Evolutionary conservation across 2,113 vertebrate genomes (phyloP), one percentile per base, ranked within the genome.

Genomic region (Cettia cetti): DNA sequence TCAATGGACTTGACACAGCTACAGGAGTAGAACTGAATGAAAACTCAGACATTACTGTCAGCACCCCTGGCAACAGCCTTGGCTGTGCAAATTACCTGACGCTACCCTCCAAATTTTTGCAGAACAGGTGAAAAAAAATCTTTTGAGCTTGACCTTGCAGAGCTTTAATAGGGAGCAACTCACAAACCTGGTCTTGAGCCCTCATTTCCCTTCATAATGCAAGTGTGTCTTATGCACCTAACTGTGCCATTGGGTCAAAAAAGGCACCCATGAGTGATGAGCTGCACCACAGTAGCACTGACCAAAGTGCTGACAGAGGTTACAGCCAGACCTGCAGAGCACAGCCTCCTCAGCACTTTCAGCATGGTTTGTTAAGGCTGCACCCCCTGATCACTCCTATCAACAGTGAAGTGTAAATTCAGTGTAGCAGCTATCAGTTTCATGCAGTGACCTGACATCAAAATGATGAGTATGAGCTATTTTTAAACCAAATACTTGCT

Each of bases 401-500:
- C 24, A 40, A 28, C 17, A 7, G 33, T 2, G 42, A 89, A 42
- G 75, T 64, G 15, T 33, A 81, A 88, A 83, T 42, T 59, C 60
- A 66, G 33, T 10, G 47, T n/a, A 91, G 88, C 82, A 87, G 52
- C 66, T 33, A 11, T 68, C 52, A 60, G 68, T 45, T 74, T 69
- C 70, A 7, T 20, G 49, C 78, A 57, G 59, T 35, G 61, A 78
- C 42, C 49, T 71, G 49, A 64, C 75, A 77, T 56, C 39, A 65
- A 59, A 71, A 76, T 53, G 33, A 80, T 5, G 3, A 71, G 23
- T 8, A 37, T 7, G 47, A 87, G 80, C 77, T 94, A 71, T 74
- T 92, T 83, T 78, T 94, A 30, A 95, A 71, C 22, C n/a, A 59
- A 90, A 57, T 17, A 60, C 23, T 78, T 54, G 28, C 42, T 45